A percentile compares a stretch with the other conserved stretches of the same genome.
Evolutionary conservation across 2,888 invertebrate genomes (phyloP).

Genomic region (Clitarchus hookeri): DNA sequence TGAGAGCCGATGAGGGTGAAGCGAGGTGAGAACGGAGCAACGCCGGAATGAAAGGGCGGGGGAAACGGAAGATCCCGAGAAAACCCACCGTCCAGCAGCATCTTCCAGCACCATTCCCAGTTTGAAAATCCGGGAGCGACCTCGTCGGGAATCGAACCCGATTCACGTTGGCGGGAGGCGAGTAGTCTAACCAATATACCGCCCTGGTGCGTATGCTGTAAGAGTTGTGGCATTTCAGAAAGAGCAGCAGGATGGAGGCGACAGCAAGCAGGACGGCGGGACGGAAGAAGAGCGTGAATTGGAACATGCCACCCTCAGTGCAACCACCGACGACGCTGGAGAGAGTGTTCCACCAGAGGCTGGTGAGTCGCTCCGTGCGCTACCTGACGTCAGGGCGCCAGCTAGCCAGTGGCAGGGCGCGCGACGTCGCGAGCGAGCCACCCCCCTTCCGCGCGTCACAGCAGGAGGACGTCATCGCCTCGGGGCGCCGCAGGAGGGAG

Average conservation of each 20-base stretch:
- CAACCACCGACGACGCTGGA: constrained; percentile 25
- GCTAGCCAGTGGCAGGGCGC: constrained; percentile 44
- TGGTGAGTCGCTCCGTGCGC: constrained; percentile 44
- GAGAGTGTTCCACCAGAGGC: constrained; percentile 24
- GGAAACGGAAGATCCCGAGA: too few species aligned
- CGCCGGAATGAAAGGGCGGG: too few species aligned
- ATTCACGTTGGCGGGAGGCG: too few species aligned
- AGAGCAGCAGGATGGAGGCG: neutral
- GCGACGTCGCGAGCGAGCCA: constrained; percentile 53
- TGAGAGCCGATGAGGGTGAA: too few species aligned
- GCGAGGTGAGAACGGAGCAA: too few species aligned
- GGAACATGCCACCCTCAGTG: neutral
- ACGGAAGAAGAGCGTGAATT: neutral
- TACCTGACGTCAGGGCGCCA: constrained; percentile 50
- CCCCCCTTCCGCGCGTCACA: constrained; percentile 54
- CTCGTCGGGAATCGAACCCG: too few species aligned
- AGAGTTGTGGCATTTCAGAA: neutral
- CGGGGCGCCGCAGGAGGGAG: neutral
- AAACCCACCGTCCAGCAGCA: too few species aligned
- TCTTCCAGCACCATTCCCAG: too few species aligned
- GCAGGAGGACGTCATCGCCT: constrained; percentile 49
- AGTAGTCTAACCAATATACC: too few species aligned
- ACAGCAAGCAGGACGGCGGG: neutral
- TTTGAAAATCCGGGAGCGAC: too few species aligned
- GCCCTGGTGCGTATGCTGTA: too few species aligned